These are phyloP conservation scores for Herpailurus yagouaroundi DNA, from an alignment of 2,113 vertebrate species.

Conservation along the genomic window DNA sequence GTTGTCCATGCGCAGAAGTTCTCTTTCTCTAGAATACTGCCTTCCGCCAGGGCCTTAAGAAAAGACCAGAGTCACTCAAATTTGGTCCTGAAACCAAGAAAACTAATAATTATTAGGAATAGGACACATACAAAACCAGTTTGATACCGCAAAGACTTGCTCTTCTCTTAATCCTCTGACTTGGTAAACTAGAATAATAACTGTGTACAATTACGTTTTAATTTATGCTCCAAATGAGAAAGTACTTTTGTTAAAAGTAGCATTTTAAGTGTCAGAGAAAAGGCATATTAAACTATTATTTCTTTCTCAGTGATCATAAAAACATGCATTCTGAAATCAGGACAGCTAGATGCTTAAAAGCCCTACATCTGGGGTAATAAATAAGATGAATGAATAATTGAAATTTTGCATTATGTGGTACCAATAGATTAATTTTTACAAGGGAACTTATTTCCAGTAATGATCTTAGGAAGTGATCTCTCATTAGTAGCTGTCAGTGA, in stretches of 20 bases:
- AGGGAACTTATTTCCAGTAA: slow-evolving; percentile 83
- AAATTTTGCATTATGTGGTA: slow-evolving; percentile 78
- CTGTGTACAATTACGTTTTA: slow-evolving; percentile 20
- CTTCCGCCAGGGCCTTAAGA: not conserved
- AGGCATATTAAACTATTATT: slow-evolving; percentile 77
- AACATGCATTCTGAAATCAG: slow-evolving; percentile 68
- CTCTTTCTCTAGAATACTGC: not conserved
- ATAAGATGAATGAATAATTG: slow-evolving; percentile 85
- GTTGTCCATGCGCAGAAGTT: not conserved
- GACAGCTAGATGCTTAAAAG: slow-evolving; percentile 76
- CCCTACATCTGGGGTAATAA: slow-evolving; percentile 79
- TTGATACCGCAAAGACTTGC: not conserved
- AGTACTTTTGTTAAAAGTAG: slow-evolving; percentile 1
- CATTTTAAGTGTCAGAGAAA: slow-evolving; percentile 67
- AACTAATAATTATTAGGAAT: not conserved
- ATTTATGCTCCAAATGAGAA: slow-evolving; percentile 68
- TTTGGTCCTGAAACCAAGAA: not conserved
- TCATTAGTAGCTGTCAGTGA: slow-evolving; percentile 75
- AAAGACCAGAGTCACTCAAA: not conserved
- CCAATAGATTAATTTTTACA: slow-evolving; percentile 81
- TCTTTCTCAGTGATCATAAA: slow-evolving; percentile 77
- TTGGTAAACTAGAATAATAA: slow-evolving; percentile 13
- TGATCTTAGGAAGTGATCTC: slow-evolving; percentile 79
- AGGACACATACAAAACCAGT: not conserved
- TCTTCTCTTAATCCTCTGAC: not conserved